phyloP scores from a whole-genome alignment of 2,797 vertebrate species.

The Sciurus vulgaris region DNA sequence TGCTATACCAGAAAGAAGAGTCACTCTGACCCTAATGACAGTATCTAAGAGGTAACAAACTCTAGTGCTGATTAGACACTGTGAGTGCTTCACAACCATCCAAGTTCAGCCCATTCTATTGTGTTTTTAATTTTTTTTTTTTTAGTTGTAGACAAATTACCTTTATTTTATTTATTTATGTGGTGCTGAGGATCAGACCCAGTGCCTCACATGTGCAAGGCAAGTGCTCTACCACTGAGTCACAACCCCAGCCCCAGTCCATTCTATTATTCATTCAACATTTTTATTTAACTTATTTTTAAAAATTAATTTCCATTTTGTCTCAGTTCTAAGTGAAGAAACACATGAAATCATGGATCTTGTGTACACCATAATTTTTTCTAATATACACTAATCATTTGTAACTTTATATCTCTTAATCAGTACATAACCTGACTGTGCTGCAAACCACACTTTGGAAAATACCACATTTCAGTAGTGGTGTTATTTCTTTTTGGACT shows the following conservation, averaged over 20 bases:
- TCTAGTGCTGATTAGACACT: background rate
- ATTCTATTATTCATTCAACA: background rate
- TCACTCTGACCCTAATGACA: background rate
- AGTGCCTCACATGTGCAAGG: too few species aligned
- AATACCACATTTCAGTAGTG: background rate
- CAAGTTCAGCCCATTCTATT: background rate
- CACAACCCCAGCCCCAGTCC: too few species aligned
- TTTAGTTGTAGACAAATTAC: too few species aligned
- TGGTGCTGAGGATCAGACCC: too few species aligned
- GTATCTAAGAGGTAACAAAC: background rate
- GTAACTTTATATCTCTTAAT: background rate
- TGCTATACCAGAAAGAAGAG: background rate
- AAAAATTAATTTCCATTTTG: background rate
- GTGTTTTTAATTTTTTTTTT: too few species aligned
- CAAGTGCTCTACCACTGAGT: too few species aligned
- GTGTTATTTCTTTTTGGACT: background rate
- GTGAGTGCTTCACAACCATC: background rate
- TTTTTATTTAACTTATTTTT: background rate
- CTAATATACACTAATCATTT: background rate
- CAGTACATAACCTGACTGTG: background rate
- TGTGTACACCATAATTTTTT: background rate
- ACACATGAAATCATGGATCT: background rate
- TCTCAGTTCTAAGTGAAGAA: background rate
- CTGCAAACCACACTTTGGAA: background rate
- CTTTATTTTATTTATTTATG: too few species aligned